Percentiles rank a stretch among this genome's conserved stretches.
phyloP scores from a whole-genome alignment of 2,888 invertebrate genomes.

The Heteromyza rotundicornis region DNA sequence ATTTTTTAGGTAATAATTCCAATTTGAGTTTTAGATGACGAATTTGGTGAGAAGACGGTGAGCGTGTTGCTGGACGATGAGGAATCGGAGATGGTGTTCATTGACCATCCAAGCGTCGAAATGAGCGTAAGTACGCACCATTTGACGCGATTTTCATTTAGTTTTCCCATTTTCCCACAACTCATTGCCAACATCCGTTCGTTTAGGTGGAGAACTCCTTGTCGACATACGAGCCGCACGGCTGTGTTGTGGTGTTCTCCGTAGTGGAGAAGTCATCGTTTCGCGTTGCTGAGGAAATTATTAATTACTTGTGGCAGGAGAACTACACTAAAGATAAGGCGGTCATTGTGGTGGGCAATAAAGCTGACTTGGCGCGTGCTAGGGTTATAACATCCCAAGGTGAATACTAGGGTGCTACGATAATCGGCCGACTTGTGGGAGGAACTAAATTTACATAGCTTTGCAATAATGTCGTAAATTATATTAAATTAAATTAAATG shows the following conservation, averaged over 20 bases:
- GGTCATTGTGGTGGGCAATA: slow-evolving; percentile 91
- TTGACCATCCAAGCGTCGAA: slow-evolving; percentile 86
- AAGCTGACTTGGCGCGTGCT: slow-evolving; percentile 88
- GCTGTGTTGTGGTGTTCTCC: slow-evolving; percentile 90
- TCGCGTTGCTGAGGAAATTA: slow-evolving; percentile 80
- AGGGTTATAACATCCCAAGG: slow-evolving; percentile 84
- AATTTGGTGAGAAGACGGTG: slow-evolving; percentile 88
- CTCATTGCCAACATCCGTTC: too few relatives aligned
- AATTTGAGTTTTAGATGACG: slow-evolving; percentile 79
- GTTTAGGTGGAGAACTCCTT: slow-evolving; percentile 83
- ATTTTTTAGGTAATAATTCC: slow-evolving; percentile 60
- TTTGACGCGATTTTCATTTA: not conserved
- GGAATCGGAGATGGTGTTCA: slow-evolving; percentile 88
- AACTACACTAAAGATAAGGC: slow-evolving; percentile 83
- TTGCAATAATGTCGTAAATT: slow-evolving; percentile 4
- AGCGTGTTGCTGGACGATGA: slow-evolving; percentile 89
- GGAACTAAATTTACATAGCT: not conserved
- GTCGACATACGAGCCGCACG: slow-evolving; percentile 90
- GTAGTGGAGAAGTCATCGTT: slow-evolving; percentile 86
- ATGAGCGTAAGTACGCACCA: slow-evolving; percentile 80
- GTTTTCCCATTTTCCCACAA: not conserved
- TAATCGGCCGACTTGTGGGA: not conserved
- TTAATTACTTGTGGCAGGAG: slow-evolving; percentile 85
- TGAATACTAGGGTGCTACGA: slow-evolving; percentile 51
- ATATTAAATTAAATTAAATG: not conserved